A percentile compares a stretch with the other conserved stretches of the same genome.
Evolutionary conservation across 2,888 invertebrate species (phyloP).

Genomic region (Heliconius ethilla): DNA sequence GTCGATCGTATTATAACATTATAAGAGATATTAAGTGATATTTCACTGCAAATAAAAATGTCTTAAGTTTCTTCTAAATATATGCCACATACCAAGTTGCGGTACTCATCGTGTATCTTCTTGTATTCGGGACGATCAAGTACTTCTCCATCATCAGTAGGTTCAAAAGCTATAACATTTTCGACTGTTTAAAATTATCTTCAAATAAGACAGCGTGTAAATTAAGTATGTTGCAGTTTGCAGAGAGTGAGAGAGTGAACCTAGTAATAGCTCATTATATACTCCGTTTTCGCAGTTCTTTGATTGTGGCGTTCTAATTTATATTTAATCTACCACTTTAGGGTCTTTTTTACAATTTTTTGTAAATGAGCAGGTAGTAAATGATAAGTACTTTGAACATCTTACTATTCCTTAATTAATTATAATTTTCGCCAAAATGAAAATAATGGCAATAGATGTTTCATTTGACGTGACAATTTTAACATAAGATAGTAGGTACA

Average conservation of each 20-base stretch:
- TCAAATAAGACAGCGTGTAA: too few relatives aligned
- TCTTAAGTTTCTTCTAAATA: too few relatives aligned
- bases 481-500: background rate
- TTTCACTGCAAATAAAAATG: too few relatives aligned
- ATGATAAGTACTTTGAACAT: too few relatives aligned
- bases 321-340: too few relatives aligned
- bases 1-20: too few relatives aligned
- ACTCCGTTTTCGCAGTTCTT: background rate
- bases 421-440: background rate
- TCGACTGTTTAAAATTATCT: background rate
- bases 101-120: slow-evolving; percentile 91
- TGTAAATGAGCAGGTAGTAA: too few relatives aligned
- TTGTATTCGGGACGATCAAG: slow-evolving; percentile 89
- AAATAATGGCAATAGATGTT: background rate
- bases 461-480: background rate
- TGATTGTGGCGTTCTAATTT: too few relatives aligned
- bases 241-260: background rate
- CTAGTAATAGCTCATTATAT: background rate
- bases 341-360: too few relatives aligned
- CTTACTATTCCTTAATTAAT: background rate
- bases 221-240: too few relatives aligned
- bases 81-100: slow-evolving; percentile 86
- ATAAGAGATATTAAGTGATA: too few relatives aligned
- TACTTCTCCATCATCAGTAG: slow-evolving; percentile 83
- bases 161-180: slow-evolving; percentile 89